Evolutionary conservation across 1,140 invertebrate species (phyloP).

Genomic region (Lepidurus apus): DNA sequence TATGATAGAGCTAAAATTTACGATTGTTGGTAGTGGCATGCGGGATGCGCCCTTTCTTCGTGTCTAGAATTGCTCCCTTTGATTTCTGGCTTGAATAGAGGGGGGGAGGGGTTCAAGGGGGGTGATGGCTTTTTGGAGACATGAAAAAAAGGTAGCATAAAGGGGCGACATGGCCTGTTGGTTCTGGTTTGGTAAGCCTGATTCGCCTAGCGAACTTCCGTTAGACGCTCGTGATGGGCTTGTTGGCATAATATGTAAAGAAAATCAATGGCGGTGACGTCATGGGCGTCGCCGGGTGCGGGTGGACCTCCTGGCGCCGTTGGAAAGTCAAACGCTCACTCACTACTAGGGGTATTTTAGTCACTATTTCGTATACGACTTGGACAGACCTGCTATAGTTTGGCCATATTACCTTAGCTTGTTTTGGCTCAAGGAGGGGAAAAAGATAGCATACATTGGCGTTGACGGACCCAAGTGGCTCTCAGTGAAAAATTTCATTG

Average conservation of each 20-base stretch:
- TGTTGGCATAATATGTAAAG: neutral
- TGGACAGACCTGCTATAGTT: neutral
- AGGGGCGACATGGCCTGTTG: neutral
- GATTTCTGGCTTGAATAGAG: no score
- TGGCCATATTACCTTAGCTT: neutral
- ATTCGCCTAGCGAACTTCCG: neutral
- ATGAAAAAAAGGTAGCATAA: no score
- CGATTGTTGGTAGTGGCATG: no score
- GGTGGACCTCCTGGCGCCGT: neutral
- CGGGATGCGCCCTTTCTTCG: no score
- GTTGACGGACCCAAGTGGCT: neutral
- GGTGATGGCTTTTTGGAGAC: no score
- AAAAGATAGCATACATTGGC: neutral
- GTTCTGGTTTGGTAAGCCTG: neutral
- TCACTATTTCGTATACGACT: neutral
- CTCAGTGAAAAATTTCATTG: neutral
- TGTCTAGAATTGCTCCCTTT: no score
- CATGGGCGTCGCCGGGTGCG: slow-evolving; percentile 11
- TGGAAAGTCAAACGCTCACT: neutral
- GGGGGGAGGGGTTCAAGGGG: no score
- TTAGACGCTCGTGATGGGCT: neutral
- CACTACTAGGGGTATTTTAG: neutral
- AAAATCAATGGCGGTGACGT: slow-evolving; percentile 10
- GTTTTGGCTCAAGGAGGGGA: no score
- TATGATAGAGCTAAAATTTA: no score